These are phyloP conservation scores for Bolinopsis microptera DNA, from an alignment of 37 sponge, comb jelly and placozoan genomes.

Conservation along the genomic window DNA sequence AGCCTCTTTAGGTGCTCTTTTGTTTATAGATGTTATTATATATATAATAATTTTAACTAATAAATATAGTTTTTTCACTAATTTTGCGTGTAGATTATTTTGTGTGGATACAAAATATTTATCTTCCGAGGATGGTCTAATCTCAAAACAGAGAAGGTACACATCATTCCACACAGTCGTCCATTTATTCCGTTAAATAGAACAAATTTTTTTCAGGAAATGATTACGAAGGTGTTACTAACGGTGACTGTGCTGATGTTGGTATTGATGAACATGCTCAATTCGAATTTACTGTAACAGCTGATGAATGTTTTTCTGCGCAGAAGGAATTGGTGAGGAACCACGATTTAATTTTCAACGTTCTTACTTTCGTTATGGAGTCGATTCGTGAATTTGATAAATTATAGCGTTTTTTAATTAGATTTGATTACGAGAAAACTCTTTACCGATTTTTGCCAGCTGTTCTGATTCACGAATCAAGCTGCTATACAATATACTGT, in stretches of 20 bases:
- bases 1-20: too few species aligned
- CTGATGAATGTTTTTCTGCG: slow-evolving; percentile 11
- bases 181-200: not conserved
- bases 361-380: not conserved
- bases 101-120: too few species aligned
- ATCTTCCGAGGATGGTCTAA: too few species aligned
- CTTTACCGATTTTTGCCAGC: not conserved
- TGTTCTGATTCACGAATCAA: not conserved
- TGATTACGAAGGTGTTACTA: not conserved
- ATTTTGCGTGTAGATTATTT: too few species aligned
- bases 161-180: too few species aligned
- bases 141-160: too few species aligned
- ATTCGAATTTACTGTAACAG: slow-evolving; percentile 37
- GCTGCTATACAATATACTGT: not conserved
- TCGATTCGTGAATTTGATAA: too few species aligned
- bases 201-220: not conserved
- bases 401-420: not conserved
- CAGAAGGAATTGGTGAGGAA: not conserved
- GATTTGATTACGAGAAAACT: not conserved
- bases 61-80: too few species aligned
- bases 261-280: slow-evolving; percentile 12
- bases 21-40: too few species aligned
- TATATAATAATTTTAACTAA: too few species aligned
- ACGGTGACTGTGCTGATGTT: slow-evolving; percentile 6
- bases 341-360: not conserved